These are phyloP conservation scores for Barbus barbus DNA, from an alignment of 2,113 vertebrate species.

Conservation along the genomic window DNA sequence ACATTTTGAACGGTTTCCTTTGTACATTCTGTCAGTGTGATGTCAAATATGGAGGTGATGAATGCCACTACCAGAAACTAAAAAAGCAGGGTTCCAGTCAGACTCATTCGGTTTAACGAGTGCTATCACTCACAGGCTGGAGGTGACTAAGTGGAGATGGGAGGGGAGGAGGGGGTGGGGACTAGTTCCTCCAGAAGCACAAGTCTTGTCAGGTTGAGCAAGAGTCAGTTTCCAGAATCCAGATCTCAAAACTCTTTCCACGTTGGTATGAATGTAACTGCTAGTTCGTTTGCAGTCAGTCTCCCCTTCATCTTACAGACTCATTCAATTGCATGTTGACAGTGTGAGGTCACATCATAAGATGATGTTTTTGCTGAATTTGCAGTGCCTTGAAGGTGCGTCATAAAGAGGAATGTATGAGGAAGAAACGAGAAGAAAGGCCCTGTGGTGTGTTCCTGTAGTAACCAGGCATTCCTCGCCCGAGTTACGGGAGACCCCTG, in stretches of 20 bases:
- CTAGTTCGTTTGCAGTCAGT: background rate
- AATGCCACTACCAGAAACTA: conserved; percentile 68
- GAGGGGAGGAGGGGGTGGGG: conserved; percentile 24
- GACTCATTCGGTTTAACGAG: conserved; percentile 51
- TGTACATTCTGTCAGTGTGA: background rate
- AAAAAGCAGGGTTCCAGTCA: conserved; percentile 50
- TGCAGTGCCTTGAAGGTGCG: background rate
- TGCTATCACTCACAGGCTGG: background rate
- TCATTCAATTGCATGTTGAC: background rate
- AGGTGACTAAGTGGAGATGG: conserved; percentile 5
- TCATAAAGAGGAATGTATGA: conserved; percentile 18
- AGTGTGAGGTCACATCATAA: background rate
- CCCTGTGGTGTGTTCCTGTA: conserved; percentile 7
- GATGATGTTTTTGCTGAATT: background rate
- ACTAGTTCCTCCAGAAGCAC: conserved; percentile 62
- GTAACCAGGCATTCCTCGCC: background rate
- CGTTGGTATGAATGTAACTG: background rate
- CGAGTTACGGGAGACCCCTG: conserved; percentile 61
- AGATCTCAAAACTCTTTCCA: conserved; percentile 13
- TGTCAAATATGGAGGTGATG: background rate
- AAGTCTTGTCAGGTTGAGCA: conserved; percentile 58
- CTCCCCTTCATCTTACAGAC: background rate
- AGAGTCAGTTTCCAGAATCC: conserved; percentile 26
- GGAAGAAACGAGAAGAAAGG: background rate
- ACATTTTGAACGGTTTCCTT: background rate